Evolutionary conservation across 35 echinoderm and acorn worm species (phyloP), one percentile per base, ranked within the genome.

Genomic region (Heliocidaris tuberculata): DNA sequence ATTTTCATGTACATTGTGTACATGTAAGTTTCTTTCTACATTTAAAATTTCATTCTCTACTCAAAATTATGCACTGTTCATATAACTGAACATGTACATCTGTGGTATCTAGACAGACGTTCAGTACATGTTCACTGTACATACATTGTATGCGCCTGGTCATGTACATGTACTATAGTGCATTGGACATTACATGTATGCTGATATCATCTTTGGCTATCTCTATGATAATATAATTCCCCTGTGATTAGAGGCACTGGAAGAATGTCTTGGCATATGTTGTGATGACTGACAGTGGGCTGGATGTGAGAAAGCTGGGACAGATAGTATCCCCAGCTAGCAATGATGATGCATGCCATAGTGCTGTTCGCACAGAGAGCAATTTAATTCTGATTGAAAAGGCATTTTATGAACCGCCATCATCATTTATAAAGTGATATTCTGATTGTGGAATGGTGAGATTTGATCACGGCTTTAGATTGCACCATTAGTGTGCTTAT

Each of bases 181-280:
- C 65, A n/a, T 27, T n/a, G 21, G 65, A 78, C 65, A 78, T 78
- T 7, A 29, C 27, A 19, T 78, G 27, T 78, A n/a, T 0, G 65
- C 65, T 78, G 21, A 4, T n/a, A 78, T n/a, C 4, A 78, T 78
- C 65, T 7, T 19, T 27, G 6, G 21, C 65, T 78, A 78, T 78
- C 65, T 78, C 15, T 78, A 78, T n/a, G 21, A 78, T 78, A 78
- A 78, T 78, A n/a, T 78, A 78, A 78, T 78, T 78, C 65, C 65
- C 65, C 27, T 27, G 19, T 78, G 65, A 78, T 78, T 78, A 78
- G 27, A 78, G 65, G 65, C 65, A 78, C 27, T 78, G 21, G 27
- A 78, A n/a, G 65, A 78, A 78, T 78, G 65, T 78, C 65, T 27
- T 78, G 27, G 65, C 65, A 78, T 78, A n/a, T 78, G 65, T 78